phyloP scores from a whole-genome alignment of 2,888 invertebrate genomes.

The Melieria picta region DNA sequence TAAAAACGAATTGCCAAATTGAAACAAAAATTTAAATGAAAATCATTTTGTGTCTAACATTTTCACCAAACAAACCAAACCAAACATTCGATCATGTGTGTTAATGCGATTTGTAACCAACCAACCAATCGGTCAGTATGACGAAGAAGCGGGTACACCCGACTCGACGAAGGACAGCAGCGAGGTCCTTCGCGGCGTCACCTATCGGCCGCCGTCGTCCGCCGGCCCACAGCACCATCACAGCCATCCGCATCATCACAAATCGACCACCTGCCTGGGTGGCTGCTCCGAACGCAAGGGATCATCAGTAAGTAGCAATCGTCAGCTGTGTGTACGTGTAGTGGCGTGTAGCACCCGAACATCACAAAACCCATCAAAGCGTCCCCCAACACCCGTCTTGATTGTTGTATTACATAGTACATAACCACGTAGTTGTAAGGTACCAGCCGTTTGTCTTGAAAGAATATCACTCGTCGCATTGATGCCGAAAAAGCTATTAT shows the following conservation, averaged over 20 bases:
- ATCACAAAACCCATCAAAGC: too few relatives aligned
- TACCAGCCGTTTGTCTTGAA: too few relatives aligned
- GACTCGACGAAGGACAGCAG: constrained; percentile 69
- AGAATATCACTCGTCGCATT: too few relatives aligned
- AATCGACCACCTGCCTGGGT: constrained; percentile 75
- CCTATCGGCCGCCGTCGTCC: constrained; percentile 71
- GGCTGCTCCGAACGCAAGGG: constrained; percentile 79
- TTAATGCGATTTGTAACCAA: constrained; percentile 6
- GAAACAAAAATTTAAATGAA: constrained; percentile 9
- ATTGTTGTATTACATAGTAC: too few relatives aligned
- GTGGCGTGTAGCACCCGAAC: too few relatives aligned
- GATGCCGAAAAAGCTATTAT: too few relatives aligned
- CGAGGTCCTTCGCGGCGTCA: constrained; percentile 69
- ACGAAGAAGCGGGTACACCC: constrained; percentile 68
- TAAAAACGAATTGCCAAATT: neutral
- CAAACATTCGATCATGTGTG: constrained; percentile 23
- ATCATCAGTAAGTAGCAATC: constrained; percentile 76
- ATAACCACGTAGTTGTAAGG: too few relatives aligned
- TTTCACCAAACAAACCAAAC: constrained; percentile 21
- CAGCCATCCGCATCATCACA: constrained; percentile 59
- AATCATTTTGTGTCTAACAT: constrained; percentile 29
- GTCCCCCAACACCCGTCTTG: too few relatives aligned
- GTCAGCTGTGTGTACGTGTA: too few relatives aligned
- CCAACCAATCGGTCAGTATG: constrained; percentile 53
- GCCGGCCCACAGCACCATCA: constrained; percentile 46